Evolutionary conservation across 2,113 vertebrate species (phyloP).

Genomic region (Gobius niger): DNA sequence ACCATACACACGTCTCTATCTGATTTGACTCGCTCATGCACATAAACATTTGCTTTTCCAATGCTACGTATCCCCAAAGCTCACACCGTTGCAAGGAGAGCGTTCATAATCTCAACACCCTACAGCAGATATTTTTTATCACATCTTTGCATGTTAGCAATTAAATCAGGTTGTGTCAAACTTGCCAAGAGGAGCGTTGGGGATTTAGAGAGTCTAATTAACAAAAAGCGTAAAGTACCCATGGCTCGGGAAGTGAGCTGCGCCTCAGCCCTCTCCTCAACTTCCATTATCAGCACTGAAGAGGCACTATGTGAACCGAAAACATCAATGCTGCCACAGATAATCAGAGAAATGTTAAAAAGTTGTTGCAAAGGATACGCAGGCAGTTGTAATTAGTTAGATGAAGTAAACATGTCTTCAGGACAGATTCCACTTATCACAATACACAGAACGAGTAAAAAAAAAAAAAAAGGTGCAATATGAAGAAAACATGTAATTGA

Average conservation of each 20-base stretch:
- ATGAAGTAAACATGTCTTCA: constrained; percentile 1
- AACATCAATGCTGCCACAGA: constrained; percentile 14
- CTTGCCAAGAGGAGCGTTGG: constrained; percentile 50
- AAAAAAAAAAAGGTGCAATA: too few relatives aligned
- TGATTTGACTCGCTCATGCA: constrained; percentile 24
- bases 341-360: constrained; percentile 23
- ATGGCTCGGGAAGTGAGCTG: constrained; percentile 16
- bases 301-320: constrained; percentile 37
- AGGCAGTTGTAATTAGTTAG: constrained; percentile 6
- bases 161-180: constrained; percentile 57
- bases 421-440: background rate
- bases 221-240: constrained; percentile 54
- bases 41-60: constrained; percentile 38
- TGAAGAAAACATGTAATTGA: too few relatives aligned
- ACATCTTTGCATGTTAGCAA: constrained; percentile 58
- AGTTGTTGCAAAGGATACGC: background rate
- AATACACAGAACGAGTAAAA: background rate
- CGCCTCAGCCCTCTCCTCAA: constrained; percentile 25
- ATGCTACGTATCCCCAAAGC: constrained; percentile 21
- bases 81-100: constrained; percentile 39
- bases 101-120: constrained; percentile 58
- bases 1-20: constrained; percentile 27
- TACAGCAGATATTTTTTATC: constrained; percentile 61
- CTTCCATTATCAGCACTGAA: constrained; percentile 40
- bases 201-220: constrained; percentile 67